These are phyloP conservation scores for Ormyrus labotus DNA, from an alignment of 2,888 invertebrate species.

Conservation along the genomic window DNA sequence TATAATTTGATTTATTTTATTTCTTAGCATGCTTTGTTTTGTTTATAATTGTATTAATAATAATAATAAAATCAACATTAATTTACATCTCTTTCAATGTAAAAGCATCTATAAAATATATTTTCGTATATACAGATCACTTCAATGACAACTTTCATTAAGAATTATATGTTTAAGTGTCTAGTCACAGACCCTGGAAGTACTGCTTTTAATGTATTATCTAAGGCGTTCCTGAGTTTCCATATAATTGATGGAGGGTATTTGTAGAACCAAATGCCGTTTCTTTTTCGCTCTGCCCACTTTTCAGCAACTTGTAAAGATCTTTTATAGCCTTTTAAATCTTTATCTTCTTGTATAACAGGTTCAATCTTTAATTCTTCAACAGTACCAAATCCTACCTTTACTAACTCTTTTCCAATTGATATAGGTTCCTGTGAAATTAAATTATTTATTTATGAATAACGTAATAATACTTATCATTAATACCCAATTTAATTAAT, in stretches of 20 bases:
- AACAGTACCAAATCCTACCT: constrained; percentile 73
- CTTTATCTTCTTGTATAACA: constrained; percentile 69
- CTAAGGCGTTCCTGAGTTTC: constrained; percentile 65
- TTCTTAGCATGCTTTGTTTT: constrained; percentile 10
- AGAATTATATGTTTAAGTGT: constrained; percentile 59
- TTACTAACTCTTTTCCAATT: constrained; percentile 78
- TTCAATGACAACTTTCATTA: constrained; percentile 23
- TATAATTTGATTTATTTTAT: constrained; percentile 24
- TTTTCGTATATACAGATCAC: constrained; percentile 28
- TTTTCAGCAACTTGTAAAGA: constrained; percentile 75
- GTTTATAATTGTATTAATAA: constrained; percentile 35
- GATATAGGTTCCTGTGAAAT: constrained; percentile 73
- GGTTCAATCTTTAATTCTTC: constrained; percentile 52
- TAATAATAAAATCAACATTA: constrained; percentile 33
- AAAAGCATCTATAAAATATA: constrained; percentile 16
- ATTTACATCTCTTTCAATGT: not conserved
- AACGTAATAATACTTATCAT: constrained; percentile 5
- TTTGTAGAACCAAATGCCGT: constrained; percentile 77
- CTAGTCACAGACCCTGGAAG: constrained; percentile 59
- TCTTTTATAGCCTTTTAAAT: constrained; percentile 73
- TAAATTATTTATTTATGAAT: constrained; percentile 10
- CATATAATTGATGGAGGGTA: constrained; percentile 72
- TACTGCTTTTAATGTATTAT: constrained; percentile 61
- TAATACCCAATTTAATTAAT: constrained; percentile 21
- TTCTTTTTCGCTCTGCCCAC: constrained; percentile 75